These are phyloP conservation scores for Sander lucioperca DNA, from an alignment of 2,113 vertebrate species.

Conservation along the genomic window DNA sequence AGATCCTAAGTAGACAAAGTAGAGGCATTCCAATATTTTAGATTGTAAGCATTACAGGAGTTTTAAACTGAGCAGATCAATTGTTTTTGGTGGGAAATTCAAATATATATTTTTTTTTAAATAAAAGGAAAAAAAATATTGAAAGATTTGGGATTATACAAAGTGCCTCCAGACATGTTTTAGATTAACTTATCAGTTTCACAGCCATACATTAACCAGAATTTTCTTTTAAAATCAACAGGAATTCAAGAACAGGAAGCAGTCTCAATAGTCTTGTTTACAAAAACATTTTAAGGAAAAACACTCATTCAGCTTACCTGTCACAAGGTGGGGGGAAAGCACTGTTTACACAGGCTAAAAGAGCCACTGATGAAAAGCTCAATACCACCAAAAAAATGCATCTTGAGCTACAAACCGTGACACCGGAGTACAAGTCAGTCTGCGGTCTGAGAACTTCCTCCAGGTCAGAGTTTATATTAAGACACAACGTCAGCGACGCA, in stretches of 20 bases:
- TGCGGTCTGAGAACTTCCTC: neutral
- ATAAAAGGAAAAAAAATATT: no score
- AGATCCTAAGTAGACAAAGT: neutral
- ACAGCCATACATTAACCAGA: neutral
- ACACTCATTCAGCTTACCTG: conserved; percentile 66
- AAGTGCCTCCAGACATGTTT: neutral
- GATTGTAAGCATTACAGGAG: no score
- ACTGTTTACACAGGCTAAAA: neutral
- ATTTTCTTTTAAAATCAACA: neutral
- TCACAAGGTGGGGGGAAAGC: conserved; percentile 70
- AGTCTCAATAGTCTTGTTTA: rapidly evolving
- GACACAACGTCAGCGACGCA: neutral
- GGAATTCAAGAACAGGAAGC: neutral
- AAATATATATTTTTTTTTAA: no score
- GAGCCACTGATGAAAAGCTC: neutral
- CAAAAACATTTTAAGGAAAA: neutral
- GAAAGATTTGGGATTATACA: rapidly evolving
- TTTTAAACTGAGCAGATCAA: neutral
- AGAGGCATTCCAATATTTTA: neutral
- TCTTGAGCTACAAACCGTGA: neutral
- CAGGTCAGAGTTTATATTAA: neutral
- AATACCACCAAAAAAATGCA: neutral
- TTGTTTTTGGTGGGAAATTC: neutral
- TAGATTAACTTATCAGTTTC: neutral
- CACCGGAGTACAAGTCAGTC: rapidly evolving